Evolutionary conservation across 2,113 vertebrate genomes (phyloP).

Genomic region (Mixornis gularis): DNA sequence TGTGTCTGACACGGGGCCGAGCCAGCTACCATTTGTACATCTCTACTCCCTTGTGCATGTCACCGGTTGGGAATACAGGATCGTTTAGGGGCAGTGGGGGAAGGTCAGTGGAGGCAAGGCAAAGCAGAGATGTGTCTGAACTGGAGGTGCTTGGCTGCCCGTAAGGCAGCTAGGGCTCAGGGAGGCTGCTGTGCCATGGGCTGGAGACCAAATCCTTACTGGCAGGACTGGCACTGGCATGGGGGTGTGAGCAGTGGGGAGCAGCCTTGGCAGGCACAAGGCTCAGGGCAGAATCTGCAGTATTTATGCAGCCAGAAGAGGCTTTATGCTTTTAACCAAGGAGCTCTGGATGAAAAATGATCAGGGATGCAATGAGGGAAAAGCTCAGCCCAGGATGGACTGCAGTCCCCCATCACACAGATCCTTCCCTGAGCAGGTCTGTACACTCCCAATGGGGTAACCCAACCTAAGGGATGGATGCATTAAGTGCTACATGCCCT

Average conservation of each 20-base stretch:
- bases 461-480: not conserved
- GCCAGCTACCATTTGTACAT: not conserved
- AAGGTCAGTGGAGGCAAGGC: not conserved
- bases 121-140: not conserved
- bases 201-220: not conserved
- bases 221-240: not conserved
- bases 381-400: not conserved
- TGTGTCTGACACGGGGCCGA: accelerated
- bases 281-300: not conserved
- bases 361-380: not conserved
- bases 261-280: not conserved
- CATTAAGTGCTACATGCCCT: not conserved
- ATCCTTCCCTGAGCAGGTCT: not conserved
- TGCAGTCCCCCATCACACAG: not conserved
- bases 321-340: not conserved
- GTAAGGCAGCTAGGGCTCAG: not conserved
- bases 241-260: not conserved
- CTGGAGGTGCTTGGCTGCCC: not conserved
- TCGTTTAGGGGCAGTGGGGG: not conserved
- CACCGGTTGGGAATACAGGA: not conserved
- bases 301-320: not conserved
- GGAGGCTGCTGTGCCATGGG: not conserved
- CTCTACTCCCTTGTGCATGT: not conserved
- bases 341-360: not conserved
- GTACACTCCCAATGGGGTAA: accelerated